These are phyloP conservation scores for Colletes latitarsis DNA, from an alignment of 1,140 invertebrate species.

Conservation along the genomic window DNA sequence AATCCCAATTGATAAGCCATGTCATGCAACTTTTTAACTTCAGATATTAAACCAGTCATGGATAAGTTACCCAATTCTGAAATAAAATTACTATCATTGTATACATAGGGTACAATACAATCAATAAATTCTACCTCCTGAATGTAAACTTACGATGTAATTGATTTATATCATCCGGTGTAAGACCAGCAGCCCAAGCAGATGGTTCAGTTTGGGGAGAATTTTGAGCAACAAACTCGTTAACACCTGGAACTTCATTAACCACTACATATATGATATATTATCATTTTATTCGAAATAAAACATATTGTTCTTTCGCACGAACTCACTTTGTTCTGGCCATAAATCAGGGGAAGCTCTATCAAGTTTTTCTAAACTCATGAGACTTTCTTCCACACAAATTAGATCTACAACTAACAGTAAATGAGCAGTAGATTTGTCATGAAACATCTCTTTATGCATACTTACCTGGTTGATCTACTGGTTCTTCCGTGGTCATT, in stretches of 20 bases:
- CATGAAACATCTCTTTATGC: too few relatives aligned
- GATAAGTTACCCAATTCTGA: constrained; percentile 91
- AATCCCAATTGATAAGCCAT: constrained; percentile 95
- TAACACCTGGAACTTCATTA: constrained; percentile 81
- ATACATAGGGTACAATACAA: constrained; percentile 2
- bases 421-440: neutral
- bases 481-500: constrained; percentile 68
- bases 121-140: neutral
- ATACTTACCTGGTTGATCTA: constrained; percentile 63
- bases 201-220: constrained; percentile 72
- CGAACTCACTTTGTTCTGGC: constrained; percentile 93
- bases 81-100: constrained; percentile 70
- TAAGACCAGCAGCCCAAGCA: constrained; percentile 74
- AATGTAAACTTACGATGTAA: constrained; percentile 74
- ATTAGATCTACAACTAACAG: constrained; percentile 73
- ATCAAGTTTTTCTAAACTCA: constrained; percentile 94
- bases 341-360: constrained; percentile 95
- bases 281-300: neutral
- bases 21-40: constrained; percentile 96
- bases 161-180: constrained; percentile 78
- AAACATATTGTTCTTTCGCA: constrained; percentile 41
- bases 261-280: constrained; percentile 67
- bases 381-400: constrained; percentile 85
- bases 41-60: constrained; percentile 90
- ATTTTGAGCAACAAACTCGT: constrained; percentile 80